Evolutionary conservation across 1,140 invertebrate genomes (phyloP).

Genomic region (Drosophila paulistorum): DNA sequence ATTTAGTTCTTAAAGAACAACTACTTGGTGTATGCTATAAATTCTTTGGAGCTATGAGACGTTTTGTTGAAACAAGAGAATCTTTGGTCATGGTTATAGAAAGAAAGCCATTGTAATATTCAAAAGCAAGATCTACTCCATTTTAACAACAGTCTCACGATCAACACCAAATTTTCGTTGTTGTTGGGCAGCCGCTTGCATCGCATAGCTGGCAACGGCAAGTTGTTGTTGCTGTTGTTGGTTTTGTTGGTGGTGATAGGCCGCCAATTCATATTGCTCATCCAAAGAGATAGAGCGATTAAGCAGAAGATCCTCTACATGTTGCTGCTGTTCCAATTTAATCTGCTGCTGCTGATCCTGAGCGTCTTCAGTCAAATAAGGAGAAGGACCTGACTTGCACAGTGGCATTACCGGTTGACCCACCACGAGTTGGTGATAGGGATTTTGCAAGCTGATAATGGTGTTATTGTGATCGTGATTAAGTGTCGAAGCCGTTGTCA

Average conservation of each 20-base stretch:
- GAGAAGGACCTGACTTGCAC: slow-evolving; percentile 56
- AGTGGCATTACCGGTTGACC: slow-evolving; percentile 56
- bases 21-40: slow-evolving; percentile 54
- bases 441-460: slow-evolving; percentile 70
- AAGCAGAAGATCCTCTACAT: slow-evolving; percentile 63
- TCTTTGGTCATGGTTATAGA: slow-evolving; percentile 60
- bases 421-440: slow-evolving; percentile 61
- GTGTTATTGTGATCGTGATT: slow-evolving; percentile 51
- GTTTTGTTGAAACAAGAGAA: slow-evolving; percentile 59
- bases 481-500: slow-evolving; percentile 68
- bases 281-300: slow-evolving; percentile 63
- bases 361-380: slow-evolving; percentile 53
- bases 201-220: slow-evolving; percentile 50
- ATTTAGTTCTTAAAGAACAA: slow-evolving; percentile 63
- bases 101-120: background rate
- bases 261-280: slow-evolving; percentile 66
- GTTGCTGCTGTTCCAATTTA: slow-evolving; percentile 60
- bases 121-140: slow-evolving; percentile 51
- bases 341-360: slow-evolving; percentile 45
- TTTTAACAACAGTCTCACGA: slow-evolving; percentile 76
- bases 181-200: slow-evolving; percentile 61
- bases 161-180: slow-evolving; percentile 69
- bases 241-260: slow-evolving; percentile 59
- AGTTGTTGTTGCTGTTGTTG: slow-evolving; percentile 67
- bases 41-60: slow-evolving; percentile 79